phyloP scores from a whole-genome alignment of 2,113 vertebrate species.

The Mustela nigripes region DNA sequence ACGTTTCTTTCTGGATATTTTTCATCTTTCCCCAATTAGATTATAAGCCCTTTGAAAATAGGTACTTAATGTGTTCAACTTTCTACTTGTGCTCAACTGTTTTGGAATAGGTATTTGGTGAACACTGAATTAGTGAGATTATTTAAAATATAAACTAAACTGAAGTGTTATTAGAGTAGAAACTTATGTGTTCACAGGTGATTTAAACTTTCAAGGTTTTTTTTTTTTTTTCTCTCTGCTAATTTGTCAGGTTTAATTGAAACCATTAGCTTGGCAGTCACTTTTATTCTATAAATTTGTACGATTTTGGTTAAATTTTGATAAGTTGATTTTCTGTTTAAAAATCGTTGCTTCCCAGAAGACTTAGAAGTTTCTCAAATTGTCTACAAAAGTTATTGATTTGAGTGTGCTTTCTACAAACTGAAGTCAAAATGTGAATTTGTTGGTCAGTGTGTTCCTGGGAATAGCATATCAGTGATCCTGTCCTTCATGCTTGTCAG shows the following conservation, averaged over 20 bases:
- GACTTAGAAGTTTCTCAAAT: slow-evolving; percentile 39
- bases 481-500: neutral
- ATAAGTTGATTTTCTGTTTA: slow-evolving; percentile 33
- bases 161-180: neutral
- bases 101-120: slow-evolving; percentile 5
- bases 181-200: neutral
- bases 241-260: neutral
- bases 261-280: neutral
- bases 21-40: slow-evolving; percentile 15
- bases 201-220: slow-evolving; percentile 52
- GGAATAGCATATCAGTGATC: neutral
- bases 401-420: slow-evolving; percentile 54
- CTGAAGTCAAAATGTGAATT: slow-evolving; percentile 25
- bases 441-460: neutral
- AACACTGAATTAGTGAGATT: slow-evolving; percentile 51
- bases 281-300: slow-evolving; percentile 53
- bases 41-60: slow-evolving; percentile 32
- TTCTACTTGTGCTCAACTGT: slow-evolving; percentile 11
- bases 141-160: slow-evolving; percentile 56
- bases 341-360: slow-evolving; percentile 44
- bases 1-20: slow-evolving; percentile 22
- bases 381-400: slow-evolving; percentile 35
- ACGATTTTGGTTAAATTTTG: slow-evolving; percentile 8
- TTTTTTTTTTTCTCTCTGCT: neutral
- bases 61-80: neutral